These are phyloP conservation scores for Apis florea DNA, from an alignment of 1,140 invertebrate genomes.

Conservation along the genomic window DNA sequence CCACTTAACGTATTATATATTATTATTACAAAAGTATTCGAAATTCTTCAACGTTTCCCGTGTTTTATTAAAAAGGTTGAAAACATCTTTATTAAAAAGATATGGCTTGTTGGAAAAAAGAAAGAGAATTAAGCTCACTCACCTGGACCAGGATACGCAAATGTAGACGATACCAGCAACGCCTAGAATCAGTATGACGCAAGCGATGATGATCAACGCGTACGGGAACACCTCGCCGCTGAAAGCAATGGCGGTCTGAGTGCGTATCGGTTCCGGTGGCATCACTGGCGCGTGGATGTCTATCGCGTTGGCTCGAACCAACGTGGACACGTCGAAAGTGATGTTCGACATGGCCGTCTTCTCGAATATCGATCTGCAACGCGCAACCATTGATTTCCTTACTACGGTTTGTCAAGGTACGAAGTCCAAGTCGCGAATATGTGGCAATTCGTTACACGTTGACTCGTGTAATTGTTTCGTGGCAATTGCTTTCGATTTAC, in stretches of 20 bases:
- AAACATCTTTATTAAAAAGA: no score
- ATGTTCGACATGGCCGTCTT: slow-evolving; percentile 83
- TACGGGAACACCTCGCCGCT: slow-evolving; percentile 91
- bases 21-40: no score
- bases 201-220: slow-evolving; percentile 91
- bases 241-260: slow-evolving; percentile 83
- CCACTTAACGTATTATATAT: no score
- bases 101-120: neutral
- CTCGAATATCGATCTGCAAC: slow-evolving; percentile 80
- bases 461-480: no score
- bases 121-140: slow-evolving; percentile 61
- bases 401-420: neutral
- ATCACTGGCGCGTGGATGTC: slow-evolving; percentile 85
- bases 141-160: slow-evolving; percentile 95
- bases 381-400: neutral
- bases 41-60: no score
- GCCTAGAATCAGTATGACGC: slow-evolving; percentile 91
- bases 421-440: neutral
- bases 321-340: slow-evolving; percentile 84
- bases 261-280: slow-evolving; percentile 75
- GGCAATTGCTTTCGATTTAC: no score
- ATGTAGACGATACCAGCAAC: slow-evolving; percentile 94
- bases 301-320: slow-evolving; percentile 84
- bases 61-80: no score
- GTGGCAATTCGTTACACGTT: no score